Conservation (phyloP, 2,113 vertebrate species). For the Elaphurus davidianus region DNA sequence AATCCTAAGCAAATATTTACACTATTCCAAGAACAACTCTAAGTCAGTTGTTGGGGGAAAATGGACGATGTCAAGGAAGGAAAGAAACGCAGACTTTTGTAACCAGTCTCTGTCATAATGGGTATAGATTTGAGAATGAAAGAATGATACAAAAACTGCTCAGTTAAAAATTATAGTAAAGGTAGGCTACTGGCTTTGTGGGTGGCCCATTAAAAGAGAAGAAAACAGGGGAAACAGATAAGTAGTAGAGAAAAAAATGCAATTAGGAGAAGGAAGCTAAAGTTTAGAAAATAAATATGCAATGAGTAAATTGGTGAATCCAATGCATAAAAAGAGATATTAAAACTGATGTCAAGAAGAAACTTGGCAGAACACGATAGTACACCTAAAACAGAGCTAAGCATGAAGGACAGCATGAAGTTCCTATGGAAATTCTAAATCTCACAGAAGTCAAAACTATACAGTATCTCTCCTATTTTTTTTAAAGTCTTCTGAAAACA, state of each 20-base stretch:
- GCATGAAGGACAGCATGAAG: background rate
- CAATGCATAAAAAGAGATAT: background rate
- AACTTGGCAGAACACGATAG: background rate
- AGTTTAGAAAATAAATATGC: slow-evolving; percentile 1
- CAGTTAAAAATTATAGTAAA: background rate
- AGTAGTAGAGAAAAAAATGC: background rate
- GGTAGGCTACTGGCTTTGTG: background rate
- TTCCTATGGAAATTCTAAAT: background rate
- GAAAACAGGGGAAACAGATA: background rate
- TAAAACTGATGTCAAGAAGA: background rate
- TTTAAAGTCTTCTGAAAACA: background rate
- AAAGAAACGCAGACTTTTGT: background rate
- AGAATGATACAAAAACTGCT: background rate
- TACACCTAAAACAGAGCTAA: background rate
- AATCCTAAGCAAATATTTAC: slow-evolving; percentile 60
- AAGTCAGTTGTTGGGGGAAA: background rate
- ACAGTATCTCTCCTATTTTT: background rate
- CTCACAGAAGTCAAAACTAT: background rate
- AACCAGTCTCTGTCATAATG: background rate
- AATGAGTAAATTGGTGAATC: background rate
- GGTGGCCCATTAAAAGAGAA: background rate
- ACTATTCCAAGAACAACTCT: slow-evolving; percentile 1
- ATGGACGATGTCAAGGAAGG: background rate
- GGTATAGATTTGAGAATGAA: background rate
- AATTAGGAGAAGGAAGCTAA: background rate